A percentile compares a stretch with the other conserved stretches of the same genome.
Conservation (phyloP, 2,888 invertebrate genomes). For the Agriotes lineatus region DNA sequence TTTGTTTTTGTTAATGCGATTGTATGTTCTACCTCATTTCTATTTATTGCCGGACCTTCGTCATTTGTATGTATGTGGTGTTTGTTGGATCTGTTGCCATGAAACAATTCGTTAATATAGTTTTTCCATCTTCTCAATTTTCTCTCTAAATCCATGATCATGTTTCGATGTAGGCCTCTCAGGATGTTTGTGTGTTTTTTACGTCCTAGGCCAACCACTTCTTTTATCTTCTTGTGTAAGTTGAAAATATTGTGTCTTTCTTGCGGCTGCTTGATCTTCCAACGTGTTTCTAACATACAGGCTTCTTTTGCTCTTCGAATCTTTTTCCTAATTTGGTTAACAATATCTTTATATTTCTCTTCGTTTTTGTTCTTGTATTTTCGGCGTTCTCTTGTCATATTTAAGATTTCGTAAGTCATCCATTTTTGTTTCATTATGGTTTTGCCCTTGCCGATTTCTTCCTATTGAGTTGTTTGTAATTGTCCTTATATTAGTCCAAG, state of each 20-base stretch:
- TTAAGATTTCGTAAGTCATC: too few species aligned
- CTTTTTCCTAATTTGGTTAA: not conserved
- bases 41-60: too few species aligned
- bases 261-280: not conserved
- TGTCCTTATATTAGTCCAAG: not conserved
- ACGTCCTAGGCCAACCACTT: not conserved
- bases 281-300: not conserved
- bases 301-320: not conserved
- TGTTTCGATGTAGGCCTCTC: not conserved
- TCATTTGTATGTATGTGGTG: not conserved
- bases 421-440: not conserved
- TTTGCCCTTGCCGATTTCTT: not conserved
- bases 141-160: not conserved
- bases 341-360: not conserved
- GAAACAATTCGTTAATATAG: too few species aligned
- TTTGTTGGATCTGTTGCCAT: not conserved
- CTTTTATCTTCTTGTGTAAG: too few species aligned
- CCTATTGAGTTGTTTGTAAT: too few species aligned
- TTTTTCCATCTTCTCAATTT: too few species aligned
- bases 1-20: too few species aligned
- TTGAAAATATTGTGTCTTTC: not conserved
- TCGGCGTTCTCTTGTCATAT: not conserved
- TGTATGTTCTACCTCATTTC: too few species aligned
- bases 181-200: not conserved
- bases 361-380: too few species aligned